Evolutionary conservation across 2,888 invertebrate genomes (phyloP).

Genomic region (Pammene fasciana): DNA sequence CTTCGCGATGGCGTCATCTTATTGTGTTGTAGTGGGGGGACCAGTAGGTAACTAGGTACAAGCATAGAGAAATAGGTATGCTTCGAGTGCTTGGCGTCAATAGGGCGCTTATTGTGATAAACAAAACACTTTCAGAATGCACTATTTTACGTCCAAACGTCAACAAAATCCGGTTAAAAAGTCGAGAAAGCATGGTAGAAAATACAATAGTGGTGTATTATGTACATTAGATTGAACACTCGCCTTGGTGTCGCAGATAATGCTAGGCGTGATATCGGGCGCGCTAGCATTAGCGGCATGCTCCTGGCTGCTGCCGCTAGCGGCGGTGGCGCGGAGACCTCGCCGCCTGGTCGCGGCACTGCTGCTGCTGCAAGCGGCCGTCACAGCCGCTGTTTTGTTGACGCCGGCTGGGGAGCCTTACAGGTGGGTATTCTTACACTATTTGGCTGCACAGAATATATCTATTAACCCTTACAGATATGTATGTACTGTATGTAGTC

Average conservation of each 20-base stretch:
- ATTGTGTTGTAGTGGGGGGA: too few relatives aligned
- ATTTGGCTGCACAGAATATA: too few relatives aligned
- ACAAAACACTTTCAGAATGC: too few relatives aligned
- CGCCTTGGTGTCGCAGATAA: conserved; percentile 50
- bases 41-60: too few relatives aligned
- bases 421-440: background rate
- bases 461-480: too few relatives aligned
- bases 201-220: background rate
- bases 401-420: conserved; percentile 56
- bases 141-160: too few relatives aligned
- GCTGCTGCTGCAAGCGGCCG: conserved; percentile 27
- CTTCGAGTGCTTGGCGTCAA: too few relatives aligned
- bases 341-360: conserved; percentile 48
- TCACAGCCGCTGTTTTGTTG: conserved; percentile 61
- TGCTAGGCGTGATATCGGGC: conserved; percentile 60
- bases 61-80: too few relatives aligned
- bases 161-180: too few relatives aligned
- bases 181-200: too few relatives aligned
- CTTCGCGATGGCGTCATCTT: conserved; percentile 65
- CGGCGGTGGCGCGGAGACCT: conserved; percentile 53
- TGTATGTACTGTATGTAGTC: too few relatives aligned
- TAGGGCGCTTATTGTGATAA: too few relatives aligned
- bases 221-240: background rate
- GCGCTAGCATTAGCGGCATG: conserved; percentile 69
- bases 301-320: conserved; percentile 66